Conservation (phyloP, 2,113 vertebrate genomes). For the Myiagra hebetior region DNA sequence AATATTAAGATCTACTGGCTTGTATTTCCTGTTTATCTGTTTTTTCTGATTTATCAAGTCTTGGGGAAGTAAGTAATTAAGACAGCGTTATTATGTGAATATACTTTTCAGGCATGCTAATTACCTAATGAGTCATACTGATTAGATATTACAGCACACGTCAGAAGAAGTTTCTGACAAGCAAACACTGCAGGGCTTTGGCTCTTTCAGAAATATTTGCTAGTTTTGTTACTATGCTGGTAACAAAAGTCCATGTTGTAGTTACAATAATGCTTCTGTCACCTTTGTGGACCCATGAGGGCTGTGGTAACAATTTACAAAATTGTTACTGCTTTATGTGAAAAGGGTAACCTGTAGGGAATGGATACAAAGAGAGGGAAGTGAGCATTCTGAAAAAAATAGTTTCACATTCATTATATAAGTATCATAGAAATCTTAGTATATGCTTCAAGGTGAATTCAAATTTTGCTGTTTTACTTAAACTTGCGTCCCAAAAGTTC, state of each 20-base stretch:
- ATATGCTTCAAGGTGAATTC: neutral
- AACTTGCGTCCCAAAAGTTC: neutral
- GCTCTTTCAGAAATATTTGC: neutral
- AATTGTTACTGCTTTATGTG: neutral
- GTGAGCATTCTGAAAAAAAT: neutral
- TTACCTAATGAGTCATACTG: slow-evolving; percentile 9
- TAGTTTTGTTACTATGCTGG: neutral
- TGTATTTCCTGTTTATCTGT: neutral
- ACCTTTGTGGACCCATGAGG: too few species aligned
- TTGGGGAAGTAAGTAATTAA: slow-evolving; percentile 20
- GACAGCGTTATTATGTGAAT: neutral
- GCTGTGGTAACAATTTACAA: neutral
- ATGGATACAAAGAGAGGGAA: neutral
- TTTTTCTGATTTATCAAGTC: slow-evolving; percentile 19
- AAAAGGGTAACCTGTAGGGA: neutral
- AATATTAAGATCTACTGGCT: neutral
- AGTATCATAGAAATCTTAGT: neutral
- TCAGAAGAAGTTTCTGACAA: neutral
- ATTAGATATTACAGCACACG: neutral
- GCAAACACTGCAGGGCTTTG: neutral
- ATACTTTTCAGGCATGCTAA: slow-evolving; percentile 24
- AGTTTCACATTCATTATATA: neutral
- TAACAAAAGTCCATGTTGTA: neutral
- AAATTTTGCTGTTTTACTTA: neutral
- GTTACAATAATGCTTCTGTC: neutral